Conservation (phyloP, 2,797 vertebrate species). For the Pantherophis alleghaniensis region DNA sequence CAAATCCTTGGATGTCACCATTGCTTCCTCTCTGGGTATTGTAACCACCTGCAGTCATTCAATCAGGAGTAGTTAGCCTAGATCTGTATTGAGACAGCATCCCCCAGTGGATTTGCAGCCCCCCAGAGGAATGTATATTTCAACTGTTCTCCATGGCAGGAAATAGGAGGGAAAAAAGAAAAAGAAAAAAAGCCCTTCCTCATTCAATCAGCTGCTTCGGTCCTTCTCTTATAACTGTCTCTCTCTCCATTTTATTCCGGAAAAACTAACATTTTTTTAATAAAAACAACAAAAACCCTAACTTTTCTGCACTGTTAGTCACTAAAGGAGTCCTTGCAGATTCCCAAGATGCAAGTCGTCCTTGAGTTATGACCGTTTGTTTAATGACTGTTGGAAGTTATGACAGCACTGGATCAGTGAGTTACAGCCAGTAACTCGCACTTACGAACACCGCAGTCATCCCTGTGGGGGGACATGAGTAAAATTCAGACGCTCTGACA, state of each 20-base stretch:
- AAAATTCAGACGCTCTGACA: too few relatives aligned
- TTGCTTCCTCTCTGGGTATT: conserved; percentile 23
- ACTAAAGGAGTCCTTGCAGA: conserved; percentile 49
- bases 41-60: conserved; percentile 47
- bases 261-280: neutral
- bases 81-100: conserved; percentile 26
- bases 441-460: too few relatives aligned
- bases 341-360: conserved; percentile 45
- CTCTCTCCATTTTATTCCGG: neutral
- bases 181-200: neutral
- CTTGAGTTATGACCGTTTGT: neutral
- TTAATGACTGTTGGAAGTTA: neutral
- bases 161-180: neutral
- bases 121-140: conserved; percentile 4
- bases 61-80: conserved; percentile 41
- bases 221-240: neutral
- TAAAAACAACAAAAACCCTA: neutral
- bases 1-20: neutral
- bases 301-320: conserved; percentile 20
- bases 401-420: neutral
- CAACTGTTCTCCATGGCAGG: conserved; percentile 12
- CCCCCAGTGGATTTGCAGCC: neutral
- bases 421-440: neutral
- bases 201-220: neutral
- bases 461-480: too few relatives aligned